Base-by-base conservation (phyloP, 2,888 invertebrate species). In the Biston stratarius region DNA sequence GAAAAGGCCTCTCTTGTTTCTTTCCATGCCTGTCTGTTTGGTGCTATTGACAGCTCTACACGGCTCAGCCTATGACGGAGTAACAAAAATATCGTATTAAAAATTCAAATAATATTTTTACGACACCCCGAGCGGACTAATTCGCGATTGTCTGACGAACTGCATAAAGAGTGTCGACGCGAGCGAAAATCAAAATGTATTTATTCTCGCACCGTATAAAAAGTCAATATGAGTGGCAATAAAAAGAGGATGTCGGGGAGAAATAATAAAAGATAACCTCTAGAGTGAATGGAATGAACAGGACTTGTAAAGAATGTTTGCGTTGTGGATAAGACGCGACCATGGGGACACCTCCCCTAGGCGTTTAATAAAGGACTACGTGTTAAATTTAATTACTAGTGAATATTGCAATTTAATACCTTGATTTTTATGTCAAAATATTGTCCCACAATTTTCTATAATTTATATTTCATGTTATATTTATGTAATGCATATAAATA, bases 201-300 rank as follows among this genome's bases (percentile, higher is more conserved):
- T 93, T 94, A 94, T 94, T 92, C 93, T 81, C 81, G 83, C 80
- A 84, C 85, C 84, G 91, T 87, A 92, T 92, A 94, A 93, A 94
- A 94, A 93, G 92, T 91, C 94, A 93, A 94, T 93, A 94, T 92
- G 91, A 88, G 87, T 85, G 90, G 92, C 91, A 91, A 91, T 91
- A 91, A 91, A 90, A 90, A 84, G 89, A 85, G 90, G 87, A 89
- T 89, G 87, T 86, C 79, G 88, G 67, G 64, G 87, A 87, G 89
- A 90, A 90, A 90, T 90, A 90, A 92, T 92, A 92, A 93, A 92
- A 92, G 91, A 92, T 92, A 93, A 93, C 92, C 92, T 92, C 89
- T 85, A 81, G 82, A 92, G 89, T 91, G 93, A 92, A 91, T 91
- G 84, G 90, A 90, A 89, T 86, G 90, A 86, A 71, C 85, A 86